Conservation (phyloP, 2,797 vertebrate genomes). For the Thunnus albacares region DNA sequence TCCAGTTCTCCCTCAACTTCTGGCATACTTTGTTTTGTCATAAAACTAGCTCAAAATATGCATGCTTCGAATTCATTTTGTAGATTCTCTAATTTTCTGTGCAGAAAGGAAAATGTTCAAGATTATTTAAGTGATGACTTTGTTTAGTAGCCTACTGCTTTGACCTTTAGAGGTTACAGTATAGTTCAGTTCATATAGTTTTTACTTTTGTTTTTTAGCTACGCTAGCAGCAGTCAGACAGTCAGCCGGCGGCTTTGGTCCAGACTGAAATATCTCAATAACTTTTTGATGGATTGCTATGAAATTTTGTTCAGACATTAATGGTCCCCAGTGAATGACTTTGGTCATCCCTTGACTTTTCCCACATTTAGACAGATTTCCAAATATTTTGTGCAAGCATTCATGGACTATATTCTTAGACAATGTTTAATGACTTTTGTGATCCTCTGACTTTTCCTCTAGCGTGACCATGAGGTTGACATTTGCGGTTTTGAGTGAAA, state of each 20-base stretch:
- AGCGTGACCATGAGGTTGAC: too few species aligned
- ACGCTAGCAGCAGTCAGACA: neutral
- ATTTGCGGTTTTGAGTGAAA: too few species aligned
- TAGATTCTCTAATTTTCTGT: neutral
- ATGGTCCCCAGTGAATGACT: neutral
- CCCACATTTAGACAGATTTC: neutral
- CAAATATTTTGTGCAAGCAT: neutral
- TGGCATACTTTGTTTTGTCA: neutral
- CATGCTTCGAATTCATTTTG: neutral
- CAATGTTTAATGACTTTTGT: too few species aligned
- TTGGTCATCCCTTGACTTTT: too few species aligned
- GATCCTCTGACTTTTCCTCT: too few species aligned
- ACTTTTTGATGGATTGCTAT: neutral
- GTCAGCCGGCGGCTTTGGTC: too few species aligned
- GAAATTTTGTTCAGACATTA: neutral
- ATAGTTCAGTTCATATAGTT: neutral
- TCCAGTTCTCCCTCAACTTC: neutral
- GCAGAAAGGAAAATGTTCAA: neutral
- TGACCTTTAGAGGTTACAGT: neutral
- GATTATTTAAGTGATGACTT: neutral
- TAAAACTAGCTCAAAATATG: neutral
- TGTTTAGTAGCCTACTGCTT: neutral
- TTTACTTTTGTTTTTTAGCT: neutral
- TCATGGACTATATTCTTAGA: too few species aligned
- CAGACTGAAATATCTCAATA: neutral